Evolutionary conservation across 2,888 invertebrate species (phyloP), one percentile per base, ranked within the genome.

Genomic region (Ectobius pallidus): DNA sequence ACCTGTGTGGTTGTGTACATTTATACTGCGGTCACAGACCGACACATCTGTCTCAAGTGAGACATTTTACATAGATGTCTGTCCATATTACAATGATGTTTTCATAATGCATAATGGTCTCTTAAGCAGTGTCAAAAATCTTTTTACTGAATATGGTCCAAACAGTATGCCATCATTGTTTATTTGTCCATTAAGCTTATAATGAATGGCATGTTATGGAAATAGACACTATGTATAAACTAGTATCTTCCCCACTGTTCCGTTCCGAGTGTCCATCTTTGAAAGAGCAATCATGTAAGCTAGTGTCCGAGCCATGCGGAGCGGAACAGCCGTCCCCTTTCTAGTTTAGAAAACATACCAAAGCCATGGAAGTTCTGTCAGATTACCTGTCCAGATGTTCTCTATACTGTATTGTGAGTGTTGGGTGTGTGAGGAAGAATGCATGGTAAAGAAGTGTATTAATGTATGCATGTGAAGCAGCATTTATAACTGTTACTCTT

Each of bases 221-320:
- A n/a, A 20, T 25, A 52, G 52, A 52, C 52, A 25, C 2, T 7
- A 14, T 67, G 39, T 69, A 44, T 69, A 20, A 68, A 52, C 49
- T 65, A 30, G 65, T 70, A 72, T 74, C 74, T 74, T 74, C 74
- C 74, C 72, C 70, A 74, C 72, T 74, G 72, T 65, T 74, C 74
- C 71, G 70, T 70, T 77, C 77, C 77, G 73, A 73, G 73, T 76
- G 77, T 77, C 77, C 77, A 77, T 69, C 72, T 70, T 72, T 73
- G 61, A 72, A 32, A 32, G 32, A 44, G 49, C 70, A 42, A 70
- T 71, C 65, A 72, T 75, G 70, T 70, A 73, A 73, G 71, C 39
- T 55, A 75, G 75, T 80, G 81, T 83, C 84, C 83, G 84, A 84
- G 83, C 84, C 84, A 82, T 79, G 81, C 82, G 83, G 83, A 78